Evolutionary conservation across 2,113 vertebrate genomes (phyloP), one percentile per base, ranked within the genome.

Genomic region (Fulica atra): DNA sequence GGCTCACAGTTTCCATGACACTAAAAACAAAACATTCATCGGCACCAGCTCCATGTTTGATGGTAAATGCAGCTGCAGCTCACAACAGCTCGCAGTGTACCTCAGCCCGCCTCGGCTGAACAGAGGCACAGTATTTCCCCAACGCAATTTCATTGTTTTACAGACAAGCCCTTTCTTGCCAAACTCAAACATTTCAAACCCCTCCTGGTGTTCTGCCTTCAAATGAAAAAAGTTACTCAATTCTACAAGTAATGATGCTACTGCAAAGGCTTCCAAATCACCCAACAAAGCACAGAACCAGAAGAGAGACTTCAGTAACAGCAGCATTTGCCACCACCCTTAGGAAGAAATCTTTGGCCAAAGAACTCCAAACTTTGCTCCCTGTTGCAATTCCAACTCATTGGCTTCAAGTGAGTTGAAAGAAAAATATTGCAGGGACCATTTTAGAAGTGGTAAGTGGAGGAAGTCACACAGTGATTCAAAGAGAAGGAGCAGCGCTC

Each of bases 1-100:
- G 95, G 96, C 94, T 98, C 97, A 96, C 97, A 97, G 98, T 98
- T 98, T 98, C 98, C 98, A 98, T 98, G 98, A 98, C 98, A 98
- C 97, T 98, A 98, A 97, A 98, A 98, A 96, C 97, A 98, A 97
- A 98, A 98, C 97, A 98, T 95, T 97, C 97, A 98, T 97, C 97
- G 96, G 97, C 95, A 98, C 92, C 93, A 97, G 93, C 92, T 95
- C 96, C 36, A 90, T 97, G 96, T 97, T 95, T 98, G 98, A 98
- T 98, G 97, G 97, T 96, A 98, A 98, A 98, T 96, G 97, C 98
- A 98, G 97, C 98, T 98, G 98, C 96, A 97, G 95, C 92, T 97
- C 94, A 21, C 89, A 97, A 95, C 95, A 97, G 96, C 96, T 96
- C 95, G 11, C 95, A 93, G 97, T 92, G 94, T 97, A 97, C 94